A percentile compares a stretch with the other conserved stretches of the same genome.
phyloP scores from a whole-genome alignment of 2,113 vertebrate genomes.

The Platysteira castanea region DNA sequence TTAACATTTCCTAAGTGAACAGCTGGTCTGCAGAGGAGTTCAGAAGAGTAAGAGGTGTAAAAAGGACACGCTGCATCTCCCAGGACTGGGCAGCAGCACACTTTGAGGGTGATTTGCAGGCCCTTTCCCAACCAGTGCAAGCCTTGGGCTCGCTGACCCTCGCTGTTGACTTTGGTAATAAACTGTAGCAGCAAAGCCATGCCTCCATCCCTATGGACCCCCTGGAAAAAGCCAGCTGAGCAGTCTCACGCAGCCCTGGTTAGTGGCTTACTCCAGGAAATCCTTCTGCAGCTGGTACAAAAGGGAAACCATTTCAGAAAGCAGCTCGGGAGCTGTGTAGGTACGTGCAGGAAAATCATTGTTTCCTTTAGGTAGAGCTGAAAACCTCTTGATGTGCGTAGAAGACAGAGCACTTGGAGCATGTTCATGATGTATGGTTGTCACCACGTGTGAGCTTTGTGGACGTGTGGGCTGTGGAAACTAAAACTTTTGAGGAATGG shows the following conservation, averaged over 20 bases:
- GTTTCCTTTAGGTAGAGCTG: neutral
- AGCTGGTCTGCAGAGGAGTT: neutral
- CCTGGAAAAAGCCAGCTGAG: neutral
- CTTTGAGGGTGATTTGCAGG: fast-evolving
- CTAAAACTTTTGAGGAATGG: neutral
- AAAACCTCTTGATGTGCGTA: neutral
- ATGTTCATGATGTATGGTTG: neutral
- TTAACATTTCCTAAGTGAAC: neutral
- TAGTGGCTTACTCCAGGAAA: neutral
- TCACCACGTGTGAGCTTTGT: neutral
- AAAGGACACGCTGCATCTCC: neutral
- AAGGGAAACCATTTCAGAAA: neutral
- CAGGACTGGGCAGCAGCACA: fast-evolving
- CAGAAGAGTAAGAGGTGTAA: neutral
- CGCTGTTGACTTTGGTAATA: neutral
- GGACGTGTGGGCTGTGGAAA: neutral
- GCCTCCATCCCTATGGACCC: neutral
- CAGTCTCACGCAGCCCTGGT: fast-evolving
- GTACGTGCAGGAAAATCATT: neutral
- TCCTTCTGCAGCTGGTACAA: neutral
- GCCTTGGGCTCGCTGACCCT: neutral
- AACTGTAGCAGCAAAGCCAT: neutral
- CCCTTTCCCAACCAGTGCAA: neutral
- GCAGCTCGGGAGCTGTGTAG: neutral
- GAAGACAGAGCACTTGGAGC: neutral